Conservation (phyloP, 2,888 invertebrate genomes). For the Agrotis puta region DNA sequence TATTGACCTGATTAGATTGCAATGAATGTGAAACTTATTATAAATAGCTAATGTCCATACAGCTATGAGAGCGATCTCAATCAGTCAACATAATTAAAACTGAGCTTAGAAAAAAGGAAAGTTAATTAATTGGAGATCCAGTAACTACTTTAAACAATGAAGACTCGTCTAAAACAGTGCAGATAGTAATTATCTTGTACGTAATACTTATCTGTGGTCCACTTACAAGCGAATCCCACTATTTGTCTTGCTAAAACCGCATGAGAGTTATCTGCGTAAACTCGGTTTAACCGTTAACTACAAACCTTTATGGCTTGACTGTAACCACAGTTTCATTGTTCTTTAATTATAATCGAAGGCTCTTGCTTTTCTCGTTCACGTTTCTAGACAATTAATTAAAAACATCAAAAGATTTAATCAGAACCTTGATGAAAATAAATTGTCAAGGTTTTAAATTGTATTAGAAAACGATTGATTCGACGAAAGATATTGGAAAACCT, state of each 20-base stretch:
- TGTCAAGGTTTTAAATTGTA: conserved; percentile 3
- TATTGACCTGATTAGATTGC: background rate
- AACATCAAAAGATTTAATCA: conserved; percentile 5
- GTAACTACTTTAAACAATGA: conserved; percentile 56
- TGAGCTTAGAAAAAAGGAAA: conserved; percentile 29
- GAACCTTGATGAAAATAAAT: background rate
- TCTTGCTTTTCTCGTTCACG: background rate
- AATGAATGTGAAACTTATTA: background rate
- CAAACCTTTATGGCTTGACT: conserved; percentile 10
- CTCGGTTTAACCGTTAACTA: conserved; percentile 18
- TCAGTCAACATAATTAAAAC: conserved; percentile 17
- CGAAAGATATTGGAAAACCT: background rate
- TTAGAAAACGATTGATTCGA: conserved; percentile 7
- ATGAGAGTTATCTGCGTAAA: conserved; percentile 20
- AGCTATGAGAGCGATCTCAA: conserved; percentile 12
- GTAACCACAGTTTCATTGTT: conserved; percentile 22
- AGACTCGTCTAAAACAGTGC: conserved; percentile 17
- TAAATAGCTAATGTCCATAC: background rate
- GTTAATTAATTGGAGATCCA: conserved; percentile 45
- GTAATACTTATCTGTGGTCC: conserved; percentile 35
- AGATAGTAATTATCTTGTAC: conserved; percentile 50
- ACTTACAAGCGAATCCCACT: conserved; percentile 29
- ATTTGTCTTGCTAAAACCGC: conserved; percentile 32
- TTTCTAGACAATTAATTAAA: conserved; percentile 18
- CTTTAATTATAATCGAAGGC: conserved; percentile 16